Percentiles rank a stretch among this genome's conserved stretches.
These are phyloP conservation scores for Ladona fulva DNA, from an alignment of 1,140 invertebrate species.

Conservation along the genomic window DNA sequence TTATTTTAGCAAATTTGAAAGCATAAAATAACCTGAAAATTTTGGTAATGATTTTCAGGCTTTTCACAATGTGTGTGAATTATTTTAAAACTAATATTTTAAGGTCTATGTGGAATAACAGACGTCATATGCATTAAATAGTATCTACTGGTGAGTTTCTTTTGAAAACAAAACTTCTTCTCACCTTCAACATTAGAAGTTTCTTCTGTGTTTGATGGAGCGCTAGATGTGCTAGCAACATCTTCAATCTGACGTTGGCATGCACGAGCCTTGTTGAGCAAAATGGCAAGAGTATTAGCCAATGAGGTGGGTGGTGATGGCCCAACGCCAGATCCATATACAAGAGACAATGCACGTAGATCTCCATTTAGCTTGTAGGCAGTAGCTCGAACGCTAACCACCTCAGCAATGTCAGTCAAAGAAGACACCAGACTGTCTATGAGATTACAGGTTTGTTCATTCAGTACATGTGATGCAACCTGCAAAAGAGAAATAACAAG, in stretches of 20 bases:
- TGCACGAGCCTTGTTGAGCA: neutral
- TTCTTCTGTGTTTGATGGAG: too few relatives aligned
- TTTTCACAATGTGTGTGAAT: too few relatives aligned
- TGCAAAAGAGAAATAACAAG: constrained; percentile 23
- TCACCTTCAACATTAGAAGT: too few relatives aligned
- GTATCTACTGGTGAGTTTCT: too few relatives aligned
- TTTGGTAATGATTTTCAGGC: too few relatives aligned
- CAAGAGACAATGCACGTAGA: constrained; percentile 42
- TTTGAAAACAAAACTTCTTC: too few relatives aligned
- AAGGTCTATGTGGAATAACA: too few relatives aligned
- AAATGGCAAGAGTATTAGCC: neutral
- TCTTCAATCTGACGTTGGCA: neutral
- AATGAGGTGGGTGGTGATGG: neutral
- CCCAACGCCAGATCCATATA: constrained; percentile 30
- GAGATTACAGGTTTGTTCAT: constrained; percentile 47
- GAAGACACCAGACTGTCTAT: constrained; percentile 47
- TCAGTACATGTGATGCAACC: constrained; percentile 48
- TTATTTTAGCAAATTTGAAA: too few relatives aligned
- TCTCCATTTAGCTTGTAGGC: constrained; percentile 46
- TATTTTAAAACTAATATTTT: too few relatives aligned
- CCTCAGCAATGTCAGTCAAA: constrained; percentile 41
- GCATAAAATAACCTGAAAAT: too few relatives aligned
- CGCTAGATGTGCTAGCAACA: neutral
- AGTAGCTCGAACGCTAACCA: constrained; percentile 39
- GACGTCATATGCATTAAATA: too few relatives aligned